Evolutionary conservation across 2,888 invertebrate genomes (phyloP).

Genomic region (Coecobrya sp.): DNA sequence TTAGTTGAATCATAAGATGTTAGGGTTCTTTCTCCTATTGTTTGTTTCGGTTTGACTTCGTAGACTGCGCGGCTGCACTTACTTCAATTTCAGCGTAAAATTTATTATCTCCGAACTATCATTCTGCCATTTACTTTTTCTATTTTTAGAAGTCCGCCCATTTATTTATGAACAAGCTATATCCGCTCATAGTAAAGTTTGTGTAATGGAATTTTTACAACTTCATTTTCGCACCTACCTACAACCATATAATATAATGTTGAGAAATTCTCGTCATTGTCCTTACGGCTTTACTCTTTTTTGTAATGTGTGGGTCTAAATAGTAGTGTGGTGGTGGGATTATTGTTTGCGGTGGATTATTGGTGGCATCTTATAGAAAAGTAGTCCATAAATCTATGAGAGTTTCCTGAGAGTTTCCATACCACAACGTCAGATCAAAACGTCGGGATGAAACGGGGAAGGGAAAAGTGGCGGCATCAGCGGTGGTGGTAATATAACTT

Average conservation of each 20-base stretch:
- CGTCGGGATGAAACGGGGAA: conserved; percentile 7
- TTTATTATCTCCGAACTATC: no score
- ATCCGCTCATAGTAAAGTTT: not conserved
- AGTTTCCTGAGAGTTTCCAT: not conserved
- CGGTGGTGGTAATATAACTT: conserved; percentile 19
- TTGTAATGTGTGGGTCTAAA: not conserved
- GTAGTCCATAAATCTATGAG: not conserved
- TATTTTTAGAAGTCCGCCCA: not conserved
- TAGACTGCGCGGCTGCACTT: no score
- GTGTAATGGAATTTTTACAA: conserved; percentile 1
- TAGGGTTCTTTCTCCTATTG: no score
- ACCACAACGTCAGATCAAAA: conserved; percentile 23
- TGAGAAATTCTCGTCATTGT: not conserved
- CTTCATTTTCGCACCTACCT: not conserved
- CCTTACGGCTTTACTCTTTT: not conserved
- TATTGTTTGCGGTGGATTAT: not conserved
- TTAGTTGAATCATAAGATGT: no score
- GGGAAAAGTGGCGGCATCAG: not conserved
- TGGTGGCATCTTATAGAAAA: not conserved
- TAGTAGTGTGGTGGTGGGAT: not conserved
- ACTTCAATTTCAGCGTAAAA: no score
- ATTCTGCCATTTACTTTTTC: not conserved
- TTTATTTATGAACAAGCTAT: not conserved
- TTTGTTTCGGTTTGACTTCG: no score
- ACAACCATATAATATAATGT: not conserved